Conservation (phyloP, 2,888 invertebrate species). For the Spodoptera littoralis region DNA sequence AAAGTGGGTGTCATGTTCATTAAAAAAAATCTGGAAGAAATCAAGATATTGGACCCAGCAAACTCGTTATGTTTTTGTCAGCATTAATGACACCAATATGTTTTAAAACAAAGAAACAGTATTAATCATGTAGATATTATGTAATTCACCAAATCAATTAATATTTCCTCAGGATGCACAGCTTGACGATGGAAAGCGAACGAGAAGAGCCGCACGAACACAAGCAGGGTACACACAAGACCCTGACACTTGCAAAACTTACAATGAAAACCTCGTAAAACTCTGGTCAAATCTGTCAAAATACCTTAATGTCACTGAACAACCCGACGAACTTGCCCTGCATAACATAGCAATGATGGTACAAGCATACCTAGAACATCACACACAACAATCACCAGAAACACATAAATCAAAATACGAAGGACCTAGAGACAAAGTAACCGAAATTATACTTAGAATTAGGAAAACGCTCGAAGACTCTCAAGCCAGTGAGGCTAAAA, state of each 20-base stretch:
- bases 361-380: constrained; percentile 54
- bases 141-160: constrained; percentile 5
- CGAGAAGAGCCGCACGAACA: constrained; percentile 35
- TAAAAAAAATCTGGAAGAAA: too few species aligned
- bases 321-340: constrained; percentile 36
- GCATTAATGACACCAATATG: too few species aligned
- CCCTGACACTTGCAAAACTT: constrained; percentile 52
- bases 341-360: constrained; percentile 58
- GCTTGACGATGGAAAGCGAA: constrained; percentile 3
- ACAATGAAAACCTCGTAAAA: constrained; percentile 54
- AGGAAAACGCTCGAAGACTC: constrained; percentile 29
- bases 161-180: constrained; percentile 25
- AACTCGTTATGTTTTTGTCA: too few species aligned
- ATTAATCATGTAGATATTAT: too few species aligned
- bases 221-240: constrained; percentile 55
- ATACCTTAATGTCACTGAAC: constrained; percentile 28
- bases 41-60: too few species aligned
- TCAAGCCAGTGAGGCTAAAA: constrained; percentile 24
- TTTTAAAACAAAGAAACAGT: too few species aligned
- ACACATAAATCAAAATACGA: constrained; percentile 21
- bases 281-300: constrained; percentile 50
- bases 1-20: too few species aligned
- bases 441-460: constrained; percentile 19
- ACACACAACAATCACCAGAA: constrained; percentile 13
- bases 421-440: constrained; percentile 31